These are phyloP conservation scores for Sthenelais limicola DNA, from an alignment of 2,888 invertebrate genomes.

Conservation along the genomic window DNA sequence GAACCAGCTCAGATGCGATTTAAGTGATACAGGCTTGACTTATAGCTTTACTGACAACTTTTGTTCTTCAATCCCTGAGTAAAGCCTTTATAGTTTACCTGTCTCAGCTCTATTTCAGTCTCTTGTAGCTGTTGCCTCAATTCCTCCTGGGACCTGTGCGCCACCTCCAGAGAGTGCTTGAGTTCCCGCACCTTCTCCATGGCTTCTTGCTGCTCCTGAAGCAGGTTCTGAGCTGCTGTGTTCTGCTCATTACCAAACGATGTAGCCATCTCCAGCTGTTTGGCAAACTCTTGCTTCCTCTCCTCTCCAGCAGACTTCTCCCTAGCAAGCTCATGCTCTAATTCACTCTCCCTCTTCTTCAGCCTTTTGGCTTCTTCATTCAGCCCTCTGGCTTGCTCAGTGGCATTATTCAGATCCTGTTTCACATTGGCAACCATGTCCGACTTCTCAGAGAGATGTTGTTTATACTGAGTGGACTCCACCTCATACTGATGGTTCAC, in stretches of 20 bases:
- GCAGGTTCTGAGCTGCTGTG: background rate
- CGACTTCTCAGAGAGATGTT: too few species aligned
- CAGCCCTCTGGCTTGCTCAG: too few species aligned
- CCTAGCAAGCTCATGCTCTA: background rate
- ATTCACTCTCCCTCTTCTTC: constrained; percentile 4
- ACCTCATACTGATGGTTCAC: too few species aligned
- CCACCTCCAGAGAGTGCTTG: background rate
- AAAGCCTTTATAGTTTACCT: too few species aligned
- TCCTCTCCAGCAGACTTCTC: background rate
- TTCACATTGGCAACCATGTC: too few species aligned
- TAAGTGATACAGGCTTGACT: too few species aligned
- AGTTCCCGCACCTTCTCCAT: background rate
- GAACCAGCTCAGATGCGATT: too few species aligned
- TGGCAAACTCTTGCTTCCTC: background rate
- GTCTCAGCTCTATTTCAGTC: constrained; percentile 14
- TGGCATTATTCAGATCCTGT: too few species aligned
- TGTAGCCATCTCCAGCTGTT: constrained; percentile 21
- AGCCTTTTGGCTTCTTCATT: too few species aligned
- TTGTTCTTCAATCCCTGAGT: too few species aligned
- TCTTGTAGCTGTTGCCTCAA: constrained; percentile 21
- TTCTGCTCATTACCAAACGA: constrained; percentile 5
- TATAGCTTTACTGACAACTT: too few species aligned
- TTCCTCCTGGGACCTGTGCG: background rate
- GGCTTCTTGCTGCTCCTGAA: constrained; percentile 3
- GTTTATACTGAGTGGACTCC: too few species aligned